Evolutionary conservation across 2,888 invertebrate genomes (phyloP).

Genomic region (Schrankia costaestrigalis): DNA sequence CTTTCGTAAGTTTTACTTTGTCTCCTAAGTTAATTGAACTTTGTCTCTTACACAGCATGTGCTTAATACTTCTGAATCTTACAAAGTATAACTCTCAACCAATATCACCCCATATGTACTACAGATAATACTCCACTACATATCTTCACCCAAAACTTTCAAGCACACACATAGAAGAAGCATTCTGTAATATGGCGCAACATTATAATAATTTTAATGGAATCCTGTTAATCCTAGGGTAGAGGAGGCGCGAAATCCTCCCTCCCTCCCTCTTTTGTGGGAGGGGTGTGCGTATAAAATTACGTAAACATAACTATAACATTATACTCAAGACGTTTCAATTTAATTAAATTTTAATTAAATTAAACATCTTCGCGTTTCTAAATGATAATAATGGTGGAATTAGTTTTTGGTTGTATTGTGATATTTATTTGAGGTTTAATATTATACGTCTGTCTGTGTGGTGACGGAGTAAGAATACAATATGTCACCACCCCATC

Average conservation of each 20-base stretch:
- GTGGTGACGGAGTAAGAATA: too few relatives aligned
- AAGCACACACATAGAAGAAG: conserved; percentile 30
- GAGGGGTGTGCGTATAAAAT: conserved; percentile 43
- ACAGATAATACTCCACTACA: too few relatives aligned
- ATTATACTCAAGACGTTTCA: conserved; percentile 37
- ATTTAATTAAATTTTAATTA: conserved; percentile 59
- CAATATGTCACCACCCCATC: too few relatives aligned
- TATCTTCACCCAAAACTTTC: conserved; percentile 2
- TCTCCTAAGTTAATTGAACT: too few relatives aligned
- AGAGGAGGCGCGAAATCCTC: conserved; percentile 13
- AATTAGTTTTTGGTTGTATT: conserved; percentile 14
- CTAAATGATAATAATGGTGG: conserved; percentile 7
- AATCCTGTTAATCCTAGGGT: conserved; percentile 59
- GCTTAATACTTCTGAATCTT: too few relatives aligned
- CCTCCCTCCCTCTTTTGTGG: conserved; percentile 12
- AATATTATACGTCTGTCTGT: too few relatives aligned
- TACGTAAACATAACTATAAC: conserved; percentile 49
- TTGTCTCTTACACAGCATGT: too few relatives aligned
- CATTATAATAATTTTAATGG: conserved; percentile 67
- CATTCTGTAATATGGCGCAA: conserved; percentile 30
- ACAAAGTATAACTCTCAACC: too few relatives aligned
- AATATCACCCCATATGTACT: too few relatives aligned
- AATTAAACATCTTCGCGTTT: conserved; percentile 29
- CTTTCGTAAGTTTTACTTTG: too few relatives aligned
- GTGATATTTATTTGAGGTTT: not conserved